Conservation (phyloP, 1,140 invertebrate genomes). For the Nebria ingens region DNA sequence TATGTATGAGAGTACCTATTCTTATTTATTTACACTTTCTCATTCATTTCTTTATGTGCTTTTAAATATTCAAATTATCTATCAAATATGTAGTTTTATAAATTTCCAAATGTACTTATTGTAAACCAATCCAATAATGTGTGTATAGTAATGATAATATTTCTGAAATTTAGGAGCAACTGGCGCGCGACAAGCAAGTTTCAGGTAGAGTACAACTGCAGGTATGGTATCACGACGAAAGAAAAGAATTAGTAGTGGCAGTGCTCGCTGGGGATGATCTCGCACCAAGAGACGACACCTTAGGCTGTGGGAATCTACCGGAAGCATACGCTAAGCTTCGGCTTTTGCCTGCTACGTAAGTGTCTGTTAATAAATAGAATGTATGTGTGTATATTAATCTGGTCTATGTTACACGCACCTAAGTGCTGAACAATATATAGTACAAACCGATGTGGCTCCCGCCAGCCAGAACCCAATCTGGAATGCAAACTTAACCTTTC, state of each 20-base stretch:
- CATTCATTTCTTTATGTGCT: too few species aligned
- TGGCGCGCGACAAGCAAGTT: constrained; percentile 60
- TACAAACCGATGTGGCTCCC: constrained; percentile 71
- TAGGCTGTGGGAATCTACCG: constrained; percentile 60
- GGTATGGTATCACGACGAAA: constrained; percentile 74
- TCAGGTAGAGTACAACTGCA: constrained; percentile 71
- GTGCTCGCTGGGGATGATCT: constrained; percentile 75
- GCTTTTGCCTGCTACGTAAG: constrained; percentile 65
- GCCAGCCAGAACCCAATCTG: constrained; percentile 76
- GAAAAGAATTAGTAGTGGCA: constrained; percentile 69
- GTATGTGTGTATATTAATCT: not conserved
- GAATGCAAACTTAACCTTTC: constrained; percentile 80
- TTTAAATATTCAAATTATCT: too few species aligned
- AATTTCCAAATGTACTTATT: too few species aligned
- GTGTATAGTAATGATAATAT: too few species aligned
- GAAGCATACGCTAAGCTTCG: constrained; percentile 75
- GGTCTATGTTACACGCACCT: not conserved
- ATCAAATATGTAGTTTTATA: too few species aligned
- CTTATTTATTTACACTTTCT: too few species aligned
- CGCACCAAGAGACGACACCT: constrained; percentile 59
- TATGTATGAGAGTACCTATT: too few species aligned
- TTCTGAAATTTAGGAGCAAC: constrained; percentile 65
- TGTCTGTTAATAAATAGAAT: constrained; percentile 18
- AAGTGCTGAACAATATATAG: constrained; percentile 59
- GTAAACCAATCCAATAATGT: too few species aligned